Conservation (phyloP, 2,113 vertebrate species). For the Silurus meridionalis region DNA sequence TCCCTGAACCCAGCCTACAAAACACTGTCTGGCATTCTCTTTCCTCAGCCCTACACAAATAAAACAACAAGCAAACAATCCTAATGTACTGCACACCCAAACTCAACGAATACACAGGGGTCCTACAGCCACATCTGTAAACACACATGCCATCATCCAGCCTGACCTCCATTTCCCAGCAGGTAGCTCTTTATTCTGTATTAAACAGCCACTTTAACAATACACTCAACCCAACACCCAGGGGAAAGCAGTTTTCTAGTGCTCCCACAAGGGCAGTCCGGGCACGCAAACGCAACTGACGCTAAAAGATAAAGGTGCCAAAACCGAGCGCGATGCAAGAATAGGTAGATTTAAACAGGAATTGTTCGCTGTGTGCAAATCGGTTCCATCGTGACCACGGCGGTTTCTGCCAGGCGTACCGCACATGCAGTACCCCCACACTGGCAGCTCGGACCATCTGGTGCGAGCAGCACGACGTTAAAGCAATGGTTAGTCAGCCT, state of each 20-base stretch:
- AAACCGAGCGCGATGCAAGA: conserved; percentile 5
- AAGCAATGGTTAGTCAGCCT: conserved; percentile 20
- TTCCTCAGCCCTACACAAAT: conserved; percentile 24
- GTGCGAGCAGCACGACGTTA: conserved; percentile 25
- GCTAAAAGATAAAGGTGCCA: not conserved
- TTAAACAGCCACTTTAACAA: not conserved
- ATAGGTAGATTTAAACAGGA: conserved; percentile 17
- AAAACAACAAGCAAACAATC: conserved; percentile 28
- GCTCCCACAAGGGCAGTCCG: not conserved
- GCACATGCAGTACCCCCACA: conserved; percentile 16
- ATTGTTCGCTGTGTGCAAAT: conserved; percentile 29
- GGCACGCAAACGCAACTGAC: not conserved
- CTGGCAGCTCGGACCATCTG: conserved; percentile 29
- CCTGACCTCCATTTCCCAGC: not conserved
- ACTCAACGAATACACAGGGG: conserved; percentile 37
- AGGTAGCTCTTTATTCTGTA: not conserved
- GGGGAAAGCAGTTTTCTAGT: not conserved
- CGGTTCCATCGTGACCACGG: conserved; percentile 39
- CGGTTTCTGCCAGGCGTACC: not conserved
- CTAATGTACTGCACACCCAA: conserved; percentile 1
- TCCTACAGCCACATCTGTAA: conserved; percentile 4
- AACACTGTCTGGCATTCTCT: not conserved
- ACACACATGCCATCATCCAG: not conserved
- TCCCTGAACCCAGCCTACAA: not conserved
- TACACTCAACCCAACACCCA: not conserved